phyloP scores from a whole-genome alignment of 1,140 invertebrate genomes.

The Chrysoperla carnea region DNA sequence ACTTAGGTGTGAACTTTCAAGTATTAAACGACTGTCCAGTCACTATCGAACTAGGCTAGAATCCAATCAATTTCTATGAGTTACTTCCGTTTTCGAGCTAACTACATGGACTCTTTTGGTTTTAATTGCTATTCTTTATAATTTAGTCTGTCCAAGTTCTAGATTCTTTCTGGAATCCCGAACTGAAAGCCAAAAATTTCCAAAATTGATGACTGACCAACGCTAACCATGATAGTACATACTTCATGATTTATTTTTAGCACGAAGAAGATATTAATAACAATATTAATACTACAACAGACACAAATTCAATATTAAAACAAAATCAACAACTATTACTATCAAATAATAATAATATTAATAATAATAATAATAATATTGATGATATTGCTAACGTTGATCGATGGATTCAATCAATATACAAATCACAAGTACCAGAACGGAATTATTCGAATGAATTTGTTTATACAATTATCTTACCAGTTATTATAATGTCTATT shows the following conservation, averaged over 20 bases:
- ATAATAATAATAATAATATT: constrained; percentile 9
- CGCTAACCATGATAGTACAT: too few relatives aligned
- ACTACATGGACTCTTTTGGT: too few relatives aligned
- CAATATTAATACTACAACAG: constrained; percentile 1
- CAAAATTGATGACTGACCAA: too few relatives aligned
- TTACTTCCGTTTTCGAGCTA: too few relatives aligned
- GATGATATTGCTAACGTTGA: constrained; percentile 17
- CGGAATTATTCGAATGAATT: constrained; percentile 54
- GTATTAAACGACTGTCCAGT: too few relatives aligned
- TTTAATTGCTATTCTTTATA: too few relatives aligned
- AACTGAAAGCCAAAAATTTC: too few relatives aligned
- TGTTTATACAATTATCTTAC: constrained; percentile 48
- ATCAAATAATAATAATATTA: constrained; percentile 14
- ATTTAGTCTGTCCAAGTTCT: too few relatives aligned
- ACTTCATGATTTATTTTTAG: constrained; percentile 10
- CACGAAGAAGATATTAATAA: constrained; percentile 8
- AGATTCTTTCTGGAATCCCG: too few relatives aligned
- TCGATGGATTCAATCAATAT: constrained; percentile 32
- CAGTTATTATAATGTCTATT: constrained; percentile 44
- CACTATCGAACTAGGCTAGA: too few relatives aligned
- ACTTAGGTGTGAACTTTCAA: too few relatives aligned
- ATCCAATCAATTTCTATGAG: too few relatives aligned
- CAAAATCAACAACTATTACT: constrained; percentile 1
- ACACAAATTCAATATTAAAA: constrained; percentile 21
- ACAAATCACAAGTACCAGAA: constrained; percentile 37